Conservation (phyloP, 2,888 invertebrate species). For the Blastobasis lacticolella region DNA sequence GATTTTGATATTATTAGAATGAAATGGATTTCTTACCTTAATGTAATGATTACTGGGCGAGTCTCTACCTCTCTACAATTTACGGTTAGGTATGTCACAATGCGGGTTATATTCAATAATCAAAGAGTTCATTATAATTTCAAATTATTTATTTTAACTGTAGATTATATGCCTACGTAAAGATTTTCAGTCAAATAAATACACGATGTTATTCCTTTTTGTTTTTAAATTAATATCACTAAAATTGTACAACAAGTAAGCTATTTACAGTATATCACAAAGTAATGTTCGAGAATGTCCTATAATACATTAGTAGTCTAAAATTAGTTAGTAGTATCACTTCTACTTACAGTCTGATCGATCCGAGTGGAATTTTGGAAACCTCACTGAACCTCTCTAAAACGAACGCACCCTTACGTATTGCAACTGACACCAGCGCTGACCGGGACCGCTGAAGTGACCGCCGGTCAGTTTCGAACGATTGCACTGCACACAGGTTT, state of each 20-base stretch:
- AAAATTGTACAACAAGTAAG: conserved; percentile 71
- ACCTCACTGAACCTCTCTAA: conserved; percentile 7
- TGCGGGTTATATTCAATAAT: conserved; percentile 21
- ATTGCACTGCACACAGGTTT: no score
- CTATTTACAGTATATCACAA: conserved; percentile 74
- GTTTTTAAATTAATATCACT: conserved; percentile 67
- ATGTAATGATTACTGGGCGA: no score
- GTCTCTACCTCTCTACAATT: no score
- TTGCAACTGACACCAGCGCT: no score
- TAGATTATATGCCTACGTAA: conserved; percentile 57
- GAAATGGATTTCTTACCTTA: no score
- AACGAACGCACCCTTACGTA: no score
- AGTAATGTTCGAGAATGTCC: conserved; percentile 52
- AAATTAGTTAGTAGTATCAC: conserved; percentile 59
- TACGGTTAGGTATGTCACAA: no score
- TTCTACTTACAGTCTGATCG: conserved; percentile 68
- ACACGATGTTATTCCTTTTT: conserved; percentile 49
- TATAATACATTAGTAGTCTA: conserved; percentile 54
- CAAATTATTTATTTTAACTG: conserved; percentile 63
- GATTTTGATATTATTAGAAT: no score
- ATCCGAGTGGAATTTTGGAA: conserved; percentile 52
- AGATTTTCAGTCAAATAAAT: conserved; percentile 73
- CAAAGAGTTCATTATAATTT: conserved; percentile 40
- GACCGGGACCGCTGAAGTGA: no score
- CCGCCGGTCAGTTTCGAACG: conserved; percentile 16